phyloP scores from a whole-genome alignment of 2,888 invertebrate species.

The Acanthopleura granulata region DNA sequence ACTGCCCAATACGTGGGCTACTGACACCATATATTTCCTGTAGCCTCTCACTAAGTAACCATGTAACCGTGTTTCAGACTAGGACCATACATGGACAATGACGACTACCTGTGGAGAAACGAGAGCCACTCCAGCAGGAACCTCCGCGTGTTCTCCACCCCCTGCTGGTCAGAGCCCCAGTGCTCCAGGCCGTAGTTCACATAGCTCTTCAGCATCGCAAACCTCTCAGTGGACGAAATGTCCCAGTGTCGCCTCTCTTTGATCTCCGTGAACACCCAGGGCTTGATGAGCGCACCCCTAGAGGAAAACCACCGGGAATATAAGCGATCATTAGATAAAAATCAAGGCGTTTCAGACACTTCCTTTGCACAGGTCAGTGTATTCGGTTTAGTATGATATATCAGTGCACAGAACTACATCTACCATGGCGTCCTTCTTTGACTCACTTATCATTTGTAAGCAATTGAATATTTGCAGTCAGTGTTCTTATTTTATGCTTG shows the following conservation, averaged over 20 bases:
- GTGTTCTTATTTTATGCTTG: too few relatives aligned
- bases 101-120: slow-evolving; percentile 68
- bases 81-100: too few relatives aligned
- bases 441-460: too few relatives aligned
- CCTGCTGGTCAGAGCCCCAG: slow-evolving; percentile 95
- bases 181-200: slow-evolving; percentile 95
- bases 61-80: too few relatives aligned
- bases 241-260: slow-evolving; percentile 92
- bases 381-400: too few relatives aligned
- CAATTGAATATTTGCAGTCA: too few relatives aligned
- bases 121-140: slow-evolving; percentile 79
- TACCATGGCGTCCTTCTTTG: too few relatives aligned
- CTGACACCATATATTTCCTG: too few relatives aligned
- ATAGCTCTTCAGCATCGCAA: slow-evolving; percentile 90
- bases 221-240: slow-evolving; percentile 88
- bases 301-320: slow-evolving; percentile 13
- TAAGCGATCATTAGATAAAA: background rate
- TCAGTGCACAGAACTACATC: too few relatives aligned
- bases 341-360: background rate
- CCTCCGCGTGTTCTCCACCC: slow-evolving; percentile 90
- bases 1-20: too few relatives aligned
- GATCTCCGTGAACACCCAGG: slow-evolving; percentile 99
- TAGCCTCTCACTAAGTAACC: too few relatives aligned
- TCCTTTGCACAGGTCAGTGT: too few relatives aligned
- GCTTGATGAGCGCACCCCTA: slow-evolving; percentile 96